phyloP scores from a whole-genome alignment of 2,888 invertebrate species.

The Abrostola triplasia region DNA sequence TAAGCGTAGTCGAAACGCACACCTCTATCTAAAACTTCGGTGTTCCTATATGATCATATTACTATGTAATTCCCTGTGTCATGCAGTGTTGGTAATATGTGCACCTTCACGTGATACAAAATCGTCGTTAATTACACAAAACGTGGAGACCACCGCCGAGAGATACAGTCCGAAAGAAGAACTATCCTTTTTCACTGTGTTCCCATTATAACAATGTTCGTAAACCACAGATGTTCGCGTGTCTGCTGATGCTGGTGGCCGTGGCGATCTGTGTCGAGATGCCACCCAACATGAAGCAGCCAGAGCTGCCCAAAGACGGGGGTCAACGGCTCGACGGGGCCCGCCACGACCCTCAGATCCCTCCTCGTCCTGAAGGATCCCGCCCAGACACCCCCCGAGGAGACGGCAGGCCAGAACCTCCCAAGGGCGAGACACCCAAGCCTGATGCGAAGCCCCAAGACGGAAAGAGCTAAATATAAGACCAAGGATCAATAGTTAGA shows the following conservation, averaged over 20 bases:
- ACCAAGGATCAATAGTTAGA: conserved; percentile 22
- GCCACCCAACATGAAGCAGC: conserved; percentile 57
- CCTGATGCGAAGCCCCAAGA: conserved; percentile 59
- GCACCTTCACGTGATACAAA: no score
- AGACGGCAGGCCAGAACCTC: conserved; percentile 31
- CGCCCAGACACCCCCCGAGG: conserved; percentile 39
- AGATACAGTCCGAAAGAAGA: no score
- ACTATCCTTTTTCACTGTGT: no score
- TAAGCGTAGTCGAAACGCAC: no score
- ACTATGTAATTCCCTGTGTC: no score
- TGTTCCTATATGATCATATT: no score
- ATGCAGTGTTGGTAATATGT: no score
- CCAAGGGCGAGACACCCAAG: conserved; percentile 47
- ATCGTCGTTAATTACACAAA: no score
- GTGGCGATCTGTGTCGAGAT: conserved; percentile 65
- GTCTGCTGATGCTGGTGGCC: conserved; percentile 72
- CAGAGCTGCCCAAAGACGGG: conserved; percentile 63
- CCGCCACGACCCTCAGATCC: conserved; percentile 44
- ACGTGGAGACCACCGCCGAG: no score
- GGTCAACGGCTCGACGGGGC: conserved; percentile 33
- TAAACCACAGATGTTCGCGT: conserved; percentile 66
- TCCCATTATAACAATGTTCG: no score
- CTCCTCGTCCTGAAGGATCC: conserved; percentile 17
- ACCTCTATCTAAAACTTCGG: no score
- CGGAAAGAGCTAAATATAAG: conserved; percentile 45